A percentile compares a stretch with the other conserved stretches of the same genome.
Conservation (phyloP, 2,797 vertebrate species). For the Amblyraja radiata region DNA sequence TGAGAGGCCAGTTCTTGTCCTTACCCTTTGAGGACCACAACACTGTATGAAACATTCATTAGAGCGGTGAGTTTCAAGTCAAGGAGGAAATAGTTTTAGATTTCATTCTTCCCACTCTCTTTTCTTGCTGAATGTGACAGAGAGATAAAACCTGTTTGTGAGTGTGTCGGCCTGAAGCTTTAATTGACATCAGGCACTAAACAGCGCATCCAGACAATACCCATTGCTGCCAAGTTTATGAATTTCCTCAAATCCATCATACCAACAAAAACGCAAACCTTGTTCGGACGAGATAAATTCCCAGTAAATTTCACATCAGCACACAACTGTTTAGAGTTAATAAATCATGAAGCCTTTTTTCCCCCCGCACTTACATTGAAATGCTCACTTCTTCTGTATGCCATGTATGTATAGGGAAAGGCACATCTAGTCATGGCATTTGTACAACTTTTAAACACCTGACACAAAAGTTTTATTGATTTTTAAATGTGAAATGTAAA, state of each 20-base stretch:
- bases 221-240: neutral
- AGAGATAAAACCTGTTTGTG: constrained; percentile 19
- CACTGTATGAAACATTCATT: neutral
- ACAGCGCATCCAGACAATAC: neutral
- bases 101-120: neutral
- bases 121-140: neutral
- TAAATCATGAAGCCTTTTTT: neutral
- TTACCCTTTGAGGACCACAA: neutral
- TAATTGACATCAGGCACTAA: constrained; percentile 18
- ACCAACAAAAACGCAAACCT: neutral
- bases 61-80: neutral
- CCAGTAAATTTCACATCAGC: constrained; percentile 22
- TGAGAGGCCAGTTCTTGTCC: neutral
- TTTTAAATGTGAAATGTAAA: neutral
- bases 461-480: neutral
- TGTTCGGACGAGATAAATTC: constrained; percentile 21
- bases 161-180: neutral
- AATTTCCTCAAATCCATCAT: constrained; percentile 1
- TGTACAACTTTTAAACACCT: neutral
- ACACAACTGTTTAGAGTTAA: neutral
- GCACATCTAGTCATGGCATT: neutral
- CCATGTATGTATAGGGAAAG: neutral
- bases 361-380: neutral
- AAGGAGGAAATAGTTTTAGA: neutral
- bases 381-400: neutral